phyloP scores from a whole-genome alignment of 2,888 invertebrate species.

The Kryphioiulus occultus region DNA sequence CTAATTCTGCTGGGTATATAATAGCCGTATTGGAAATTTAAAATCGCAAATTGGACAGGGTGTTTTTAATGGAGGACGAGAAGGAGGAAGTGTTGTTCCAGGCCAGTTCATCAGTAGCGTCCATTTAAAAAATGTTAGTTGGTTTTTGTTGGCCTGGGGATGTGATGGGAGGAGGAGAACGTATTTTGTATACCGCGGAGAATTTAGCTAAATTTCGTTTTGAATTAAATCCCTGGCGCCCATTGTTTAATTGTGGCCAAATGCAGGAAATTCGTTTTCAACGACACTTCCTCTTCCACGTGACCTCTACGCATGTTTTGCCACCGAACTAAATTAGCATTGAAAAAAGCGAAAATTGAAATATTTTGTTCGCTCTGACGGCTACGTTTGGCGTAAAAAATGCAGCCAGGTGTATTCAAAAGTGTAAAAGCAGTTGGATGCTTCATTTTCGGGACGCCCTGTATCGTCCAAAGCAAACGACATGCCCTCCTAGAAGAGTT shows the following conservation, averaged over 20 bases:
- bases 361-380: not conserved
- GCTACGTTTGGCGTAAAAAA: not conserved
- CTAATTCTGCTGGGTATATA: not conserved
- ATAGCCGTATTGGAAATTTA: not conserved
- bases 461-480: not conserved
- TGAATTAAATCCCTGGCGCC: not conserved
- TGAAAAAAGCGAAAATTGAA: slow-evolving; percentile 17
- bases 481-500: not conserved
- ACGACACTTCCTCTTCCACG: slow-evolving; percentile 7
- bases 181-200: not conserved
- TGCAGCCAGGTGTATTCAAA: not conserved
- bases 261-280: slow-evolving; percentile 9
- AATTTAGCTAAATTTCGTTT: not conserved
- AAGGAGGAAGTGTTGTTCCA: slow-evolving; percentile 7
- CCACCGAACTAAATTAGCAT: not conserved
- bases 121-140: not conserved
- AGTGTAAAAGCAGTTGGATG: not conserved
- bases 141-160: not conserved
- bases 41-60: not conserved
- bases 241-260: slow-evolving; percentile 8
- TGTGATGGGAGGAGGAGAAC: not conserved
- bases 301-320: not conserved
- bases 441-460: not conserved
- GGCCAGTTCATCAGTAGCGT: not conserved
- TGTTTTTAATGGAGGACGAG: not conserved